Evolutionary conservation across 2,113 vertebrate species (phyloP), one percentile per base, ranked within the genome.

Genomic region (Grammomys surdaster): DNA sequence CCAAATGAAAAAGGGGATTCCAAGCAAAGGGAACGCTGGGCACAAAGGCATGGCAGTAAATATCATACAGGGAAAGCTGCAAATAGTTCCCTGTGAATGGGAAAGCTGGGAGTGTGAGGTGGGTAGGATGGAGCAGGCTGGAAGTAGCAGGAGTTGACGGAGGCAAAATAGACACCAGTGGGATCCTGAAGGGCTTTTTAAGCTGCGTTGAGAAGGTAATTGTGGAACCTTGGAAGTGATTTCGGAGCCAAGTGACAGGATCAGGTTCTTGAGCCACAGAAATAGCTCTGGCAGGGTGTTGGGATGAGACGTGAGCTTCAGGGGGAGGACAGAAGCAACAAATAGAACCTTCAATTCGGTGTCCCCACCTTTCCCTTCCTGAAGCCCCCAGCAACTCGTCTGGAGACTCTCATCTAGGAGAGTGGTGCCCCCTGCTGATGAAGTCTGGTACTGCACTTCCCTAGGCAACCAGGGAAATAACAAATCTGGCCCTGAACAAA

Each of bases 401-500:
- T 51, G 69, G 85, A 90, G 76, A 77, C 95, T 94, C 94, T 93
- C 94, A 26, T 96, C 96, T 96, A 93, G 81, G 96, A 97, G 89
- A 89, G 96, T 95, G 89, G 82, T 95, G 96, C 82, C 95, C 97
- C 92, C 97, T 97, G 95, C 94, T 89, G 97, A 92, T 85, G 0
- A 19, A 0, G 9, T 46, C 60, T 88, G 60, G 72, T 46, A 56
- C 94, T 95, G 91, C 96, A 58, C 24, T 70, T 56, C 4, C 51
- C 3, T 3, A 3, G 48, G 56, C 65, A 92, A 65, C 80, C 8
- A 9, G 73, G 63, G 69, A 96, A 95, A 95, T 91, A 63, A 58
- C 60, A 70, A 56, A 65, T 51, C 67, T 17, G 75, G 84, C 67
- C 65, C 60, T 26, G 43, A 93, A 63, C 51, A 75, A 56, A 69